Evolutionary conservation across 1,140 invertebrate species (phyloP), one percentile per base, ranked within the genome.

Genomic region (Gonioctena quinquepunctata): DNA sequence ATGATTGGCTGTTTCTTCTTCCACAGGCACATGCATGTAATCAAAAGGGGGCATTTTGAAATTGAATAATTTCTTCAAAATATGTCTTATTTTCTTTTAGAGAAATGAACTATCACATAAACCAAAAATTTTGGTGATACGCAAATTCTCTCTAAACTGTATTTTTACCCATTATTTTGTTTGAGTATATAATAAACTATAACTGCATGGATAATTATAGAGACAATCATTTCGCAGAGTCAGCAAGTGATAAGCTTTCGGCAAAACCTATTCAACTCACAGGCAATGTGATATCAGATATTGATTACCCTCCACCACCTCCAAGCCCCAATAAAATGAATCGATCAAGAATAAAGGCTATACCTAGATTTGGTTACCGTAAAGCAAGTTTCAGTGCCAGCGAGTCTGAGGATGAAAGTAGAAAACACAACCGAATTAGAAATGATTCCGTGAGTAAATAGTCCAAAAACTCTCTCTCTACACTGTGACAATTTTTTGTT

Each of bases 361-460:
- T 82, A 11, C 81, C 82, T 1, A 66, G 73, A 52, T 50, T 83
- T 21, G 68, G 70, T 49, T 68, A 79, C 48, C 63, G 79, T 23
- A 76, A 81, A 69, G 76, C 71, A 13, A 80, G 78, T 63, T 78
- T 73, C 64, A 81, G 79, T 70, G 80, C 81, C 54, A 82, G 80
- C 61, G 82, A 83, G 76, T 83, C 80, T 8, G 81, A 83, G 70
- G 82, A 83, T 77, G 82, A 82, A 63, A 73, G 54, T 18, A 73
- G 71, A 63, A 75, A 67, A 61, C 68, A 73, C 62, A 70, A 69
- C 18, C 75, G 80, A 64, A 79, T 73, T 3, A 76, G 81, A 54
- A 81, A 81, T 72, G 80, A 82, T 76, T 82, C 80, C 3, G 79
- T 82, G 73, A 75, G 73, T 69, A 48, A 59, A 50, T 28, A n/a